Conservation (phyloP, 2,888 invertebrate species). For the Oscheius sp. region DNA sequence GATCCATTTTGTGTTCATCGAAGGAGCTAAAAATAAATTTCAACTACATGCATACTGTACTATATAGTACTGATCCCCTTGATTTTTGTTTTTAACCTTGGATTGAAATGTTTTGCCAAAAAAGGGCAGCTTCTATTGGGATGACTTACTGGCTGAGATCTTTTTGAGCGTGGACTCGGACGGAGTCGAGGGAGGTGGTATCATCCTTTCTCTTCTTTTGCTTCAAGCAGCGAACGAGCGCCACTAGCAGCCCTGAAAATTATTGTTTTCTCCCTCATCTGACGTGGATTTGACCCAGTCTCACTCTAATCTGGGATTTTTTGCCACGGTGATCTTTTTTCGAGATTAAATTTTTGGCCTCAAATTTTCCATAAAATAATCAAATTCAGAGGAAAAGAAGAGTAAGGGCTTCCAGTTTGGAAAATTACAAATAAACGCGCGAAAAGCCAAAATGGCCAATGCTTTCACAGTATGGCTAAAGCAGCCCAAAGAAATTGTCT, state of each 20-base stretch:
- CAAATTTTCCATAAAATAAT: not conserved
- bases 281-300: no score
- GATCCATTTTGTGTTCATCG: conserved; percentile 56
- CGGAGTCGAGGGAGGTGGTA: conserved; percentile 1
- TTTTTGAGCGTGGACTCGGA: not conserved
- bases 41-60: no score
- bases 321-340: not conserved
- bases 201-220: conserved; percentile 8
- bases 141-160: conserved; percentile 12
- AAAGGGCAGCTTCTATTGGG: no score
- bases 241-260: conserved; percentile 10
- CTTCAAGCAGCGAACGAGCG: conserved; percentile 8
- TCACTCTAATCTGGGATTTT: no score
- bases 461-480: no score
- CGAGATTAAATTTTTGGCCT: not conserved
- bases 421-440: not conserved
- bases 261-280: no score
- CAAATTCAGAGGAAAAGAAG: not conserved
- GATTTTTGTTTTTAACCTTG: no score
- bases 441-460: no score
- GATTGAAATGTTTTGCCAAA: no score
- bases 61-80: no score
- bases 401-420: not conserved
- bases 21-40: conserved; percentile 47
- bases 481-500: no score